Base-by-base conservation (phyloP, 2,797 vertebrate genomes). In the Hoplostethus atlanticus region DNA sequence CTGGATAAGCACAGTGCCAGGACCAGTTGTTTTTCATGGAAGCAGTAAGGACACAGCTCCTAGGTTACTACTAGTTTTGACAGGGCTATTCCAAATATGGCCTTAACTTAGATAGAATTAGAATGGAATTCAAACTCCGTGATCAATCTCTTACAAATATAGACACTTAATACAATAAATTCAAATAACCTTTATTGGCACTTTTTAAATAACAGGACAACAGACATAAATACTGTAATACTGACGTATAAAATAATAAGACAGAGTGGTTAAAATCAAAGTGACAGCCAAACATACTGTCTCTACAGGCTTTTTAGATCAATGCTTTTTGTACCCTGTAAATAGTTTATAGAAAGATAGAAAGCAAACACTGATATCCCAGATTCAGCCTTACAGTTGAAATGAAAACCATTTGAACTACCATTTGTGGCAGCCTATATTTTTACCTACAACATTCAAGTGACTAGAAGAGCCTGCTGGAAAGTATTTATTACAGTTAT, bases 101-200 rank as follows among this genome's bases (percentile, higher is more conserved):
- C 10, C n/a, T n/a, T n/a, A n/a, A n/a, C n/a, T n/a, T n/a, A n/a
- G n/a, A n/a, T n/a, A n/a, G n/a, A n/a, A n/a, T n/a, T n/a, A 40
- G 7, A 40, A 9, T 40, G 10, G 10, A 13, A 42, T 3, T 42
- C 11, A 12, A 12, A 42, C 10, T 42, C 40, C 4, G 40, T 42
- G 2, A 57, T 10, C 47, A 12, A 64, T 63, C 15, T 3, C 0
- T 38, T 2, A 46, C 8, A 76, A 51, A 63, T 5, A 2, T 6
- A 30, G 3, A 44, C 46, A 68, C 13, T 38, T 16, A 46, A 1
- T 34, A 64, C 58, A 4, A 84, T 76, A 42, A 64, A 72, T 84
- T 30, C 60, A 82, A 87, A 87, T 48, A 64, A 64, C 3, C 57
- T 92, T 93, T 93, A 93, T 92, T 93, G 89, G 79, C 84, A 92